Percentiles rank a stretch among this genome's conserved stretches.
Evolutionary conservation across 1,140 invertebrate genomes (phyloP).

Genomic region (Dendroctonus valens): DNA sequence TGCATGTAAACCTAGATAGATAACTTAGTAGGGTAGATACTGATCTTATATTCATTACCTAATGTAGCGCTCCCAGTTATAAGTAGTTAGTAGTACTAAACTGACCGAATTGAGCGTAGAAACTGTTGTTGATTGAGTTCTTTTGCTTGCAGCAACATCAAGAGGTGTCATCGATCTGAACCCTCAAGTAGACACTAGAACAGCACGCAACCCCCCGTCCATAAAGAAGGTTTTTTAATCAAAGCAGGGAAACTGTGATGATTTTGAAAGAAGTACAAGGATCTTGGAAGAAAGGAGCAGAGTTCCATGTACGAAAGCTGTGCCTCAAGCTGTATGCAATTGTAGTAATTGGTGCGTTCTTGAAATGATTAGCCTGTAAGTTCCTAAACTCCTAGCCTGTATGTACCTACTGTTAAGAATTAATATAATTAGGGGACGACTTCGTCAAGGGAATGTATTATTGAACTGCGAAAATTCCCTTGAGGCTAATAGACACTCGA

Average conservation of each 20-base stretch:
- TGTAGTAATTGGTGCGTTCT: too few species aligned
- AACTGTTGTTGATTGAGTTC: too few species aligned
- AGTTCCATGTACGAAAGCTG: too few species aligned
- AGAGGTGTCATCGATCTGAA: slow-evolving; percentile 42
- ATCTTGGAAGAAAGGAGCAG: too few species aligned
- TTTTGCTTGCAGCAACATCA: slow-evolving; percentile 42
- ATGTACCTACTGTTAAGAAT: slow-evolving; percentile 3
- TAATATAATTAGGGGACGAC: not conserved
- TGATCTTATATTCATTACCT: slow-evolving; percentile 32
- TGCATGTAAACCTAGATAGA: slow-evolving; percentile 2
- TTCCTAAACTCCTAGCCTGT: slow-evolving; percentile 39
- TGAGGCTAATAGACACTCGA: too few species aligned
- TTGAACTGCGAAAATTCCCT: too few species aligned
- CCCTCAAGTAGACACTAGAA: not conserved
- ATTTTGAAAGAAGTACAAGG: too few species aligned
- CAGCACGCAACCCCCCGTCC: too few species aligned
- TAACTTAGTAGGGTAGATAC: slow-evolving; percentile 29
- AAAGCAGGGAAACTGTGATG: too few species aligned
- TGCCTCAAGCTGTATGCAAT: too few species aligned
- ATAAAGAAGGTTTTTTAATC: not conserved
- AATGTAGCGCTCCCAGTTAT: slow-evolving; percentile 25
- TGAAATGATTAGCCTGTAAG: slow-evolving; percentile 40
- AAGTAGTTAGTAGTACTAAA: slow-evolving; percentile 14
- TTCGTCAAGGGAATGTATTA: not conserved
- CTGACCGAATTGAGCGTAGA: not conserved